Percentiles rank a stretch among this genome's conserved stretches.
phyloP scores from a whole-genome alignment of 2,888 invertebrate species.

The Melanotus villosus region DNA sequence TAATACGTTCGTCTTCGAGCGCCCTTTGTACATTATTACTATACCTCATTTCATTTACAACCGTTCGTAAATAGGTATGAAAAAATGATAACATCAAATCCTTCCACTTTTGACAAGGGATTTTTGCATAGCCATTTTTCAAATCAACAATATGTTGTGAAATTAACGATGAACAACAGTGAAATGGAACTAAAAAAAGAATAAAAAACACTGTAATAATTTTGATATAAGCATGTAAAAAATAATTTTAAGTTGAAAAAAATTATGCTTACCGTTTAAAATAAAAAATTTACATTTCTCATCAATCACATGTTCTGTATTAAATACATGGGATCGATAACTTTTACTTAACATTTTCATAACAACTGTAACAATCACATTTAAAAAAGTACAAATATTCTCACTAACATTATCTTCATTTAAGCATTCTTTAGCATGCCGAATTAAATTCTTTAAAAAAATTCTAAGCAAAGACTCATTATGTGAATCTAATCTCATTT shows the following conservation, averaged over 20 bases:
- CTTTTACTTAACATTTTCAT: slow-evolving; percentile 40
- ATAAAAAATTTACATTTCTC: slow-evolving; percentile 27
- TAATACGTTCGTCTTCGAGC: slow-evolving; percentile 64
- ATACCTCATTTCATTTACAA: slow-evolving; percentile 61
- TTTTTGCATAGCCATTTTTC: slow-evolving; percentile 69
- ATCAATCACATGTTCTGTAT: slow-evolving; percentile 17
- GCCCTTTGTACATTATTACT: slow-evolving; percentile 62
- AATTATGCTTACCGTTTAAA: slow-evolving; percentile 23
- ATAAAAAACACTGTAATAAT: too few relatives aligned
- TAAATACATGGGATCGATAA: slow-evolving; percentile 31
- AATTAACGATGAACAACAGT: slow-evolving; percentile 71
- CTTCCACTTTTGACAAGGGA: slow-evolving; percentile 75
- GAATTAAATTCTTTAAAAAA: slow-evolving; percentile 49
- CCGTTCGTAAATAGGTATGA: slow-evolving; percentile 66
- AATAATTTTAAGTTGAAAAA: too few relatives aligned
- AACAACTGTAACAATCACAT: slow-evolving; percentile 16
- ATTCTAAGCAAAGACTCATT: slow-evolving; percentile 33
- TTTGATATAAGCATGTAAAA: too few relatives aligned
- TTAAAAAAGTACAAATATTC: slow-evolving; percentile 20
- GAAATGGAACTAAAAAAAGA: slow-evolving; percentile 70
- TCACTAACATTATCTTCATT: slow-evolving; percentile 31
- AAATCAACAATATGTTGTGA: slow-evolving; percentile 71
- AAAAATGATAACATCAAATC: slow-evolving; percentile 69
- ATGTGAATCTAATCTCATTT: slow-evolving; percentile 50
- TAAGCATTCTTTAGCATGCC: slow-evolving; percentile 48